A percentile compares a stretch with the other conserved stretches of the same genome.
Evolutionary conservation across 2,797 vertebrate species (phyloP).

Genomic region (Darevskia nairensis): DNA sequence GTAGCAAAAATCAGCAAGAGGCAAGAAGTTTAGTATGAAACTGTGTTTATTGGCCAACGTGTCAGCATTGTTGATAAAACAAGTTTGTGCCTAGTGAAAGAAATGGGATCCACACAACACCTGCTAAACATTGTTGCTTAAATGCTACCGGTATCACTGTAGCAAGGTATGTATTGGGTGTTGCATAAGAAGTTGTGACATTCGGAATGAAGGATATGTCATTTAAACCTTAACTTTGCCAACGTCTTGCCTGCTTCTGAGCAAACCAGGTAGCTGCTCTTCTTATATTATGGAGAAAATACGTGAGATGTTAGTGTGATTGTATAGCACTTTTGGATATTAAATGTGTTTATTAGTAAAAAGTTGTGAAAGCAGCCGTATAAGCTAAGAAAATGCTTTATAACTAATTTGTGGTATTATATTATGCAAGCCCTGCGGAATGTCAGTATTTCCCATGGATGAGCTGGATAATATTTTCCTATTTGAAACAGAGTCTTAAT

Average conservation of each 20-base stretch:
- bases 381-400: not conserved
- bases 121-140: not conserved
- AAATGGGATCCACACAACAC: not conserved
- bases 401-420: not conserved
- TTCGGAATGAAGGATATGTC: not conserved
- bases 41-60: not conserved
- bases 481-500: not conserved
- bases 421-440: not conserved
- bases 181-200: not conserved
- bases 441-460: not conserved
- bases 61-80: not conserved
- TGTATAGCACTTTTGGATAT: not conserved
- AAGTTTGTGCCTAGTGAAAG: not conserved
- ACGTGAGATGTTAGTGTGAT: not conserved
- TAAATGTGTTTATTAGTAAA: not conserved
- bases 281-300: not conserved
- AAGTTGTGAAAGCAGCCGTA: not conserved
- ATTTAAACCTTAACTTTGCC: not conserved
- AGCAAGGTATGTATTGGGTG: not conserved
- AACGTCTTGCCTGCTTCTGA: not conserved
- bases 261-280: not conserved
- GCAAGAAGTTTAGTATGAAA: not conserved
- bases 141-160: not conserved
- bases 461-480: not conserved
- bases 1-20: slow-evolving; percentile 7